Conservation (phyloP, 1,140 invertebrate genomes). For the Pogonomyrmex californicus region DNA sequence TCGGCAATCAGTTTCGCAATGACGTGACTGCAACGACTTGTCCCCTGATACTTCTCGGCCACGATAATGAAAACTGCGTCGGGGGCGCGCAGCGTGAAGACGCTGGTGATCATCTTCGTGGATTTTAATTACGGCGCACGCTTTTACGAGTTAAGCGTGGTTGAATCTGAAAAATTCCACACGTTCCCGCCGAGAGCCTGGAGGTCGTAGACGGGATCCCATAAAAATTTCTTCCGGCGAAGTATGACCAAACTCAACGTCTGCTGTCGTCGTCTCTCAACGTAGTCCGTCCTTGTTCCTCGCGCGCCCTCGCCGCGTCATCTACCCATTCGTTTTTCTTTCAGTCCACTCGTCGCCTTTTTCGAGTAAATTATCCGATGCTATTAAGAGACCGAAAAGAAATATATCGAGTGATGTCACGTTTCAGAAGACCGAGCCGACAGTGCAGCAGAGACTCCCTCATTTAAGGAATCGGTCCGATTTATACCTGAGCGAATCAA, state of each 20-base stretch:
- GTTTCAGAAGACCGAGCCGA: slow-evolving; percentile 64
- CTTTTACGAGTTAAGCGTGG: slow-evolving; percentile 72
- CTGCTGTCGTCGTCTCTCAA: slow-evolving; percentile 23
- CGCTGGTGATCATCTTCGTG: slow-evolving; percentile 64
- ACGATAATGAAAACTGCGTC: slow-evolving; percentile 63
- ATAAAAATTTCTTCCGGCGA: slow-evolving; percentile 85
- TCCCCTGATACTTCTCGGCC: slow-evolving; percentile 34
- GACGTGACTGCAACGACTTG: slow-evolving; percentile 23
- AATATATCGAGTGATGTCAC: slow-evolving; percentile 68
- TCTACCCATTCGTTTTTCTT: slow-evolving; percentile 59
- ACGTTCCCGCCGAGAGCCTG: slow-evolving; percentile 76
- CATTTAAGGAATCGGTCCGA: slow-evolving; percentile 73
- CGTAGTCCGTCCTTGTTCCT: neutral
- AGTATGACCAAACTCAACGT: slow-evolving; percentile 74
- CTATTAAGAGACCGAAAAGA: slow-evolving; percentile 67
- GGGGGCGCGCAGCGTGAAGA: slow-evolving; percentile 59
- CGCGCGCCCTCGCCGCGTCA: slow-evolving; percentile 18
- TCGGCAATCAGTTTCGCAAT: slow-evolving; percentile 33
- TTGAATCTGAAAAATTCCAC: slow-evolving; percentile 79
- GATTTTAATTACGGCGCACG: slow-evolving; percentile 80
- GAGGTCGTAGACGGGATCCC: slow-evolving; percentile 74
- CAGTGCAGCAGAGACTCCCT: slow-evolving; percentile 58
- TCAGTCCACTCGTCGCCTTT: slow-evolving; percentile 72
- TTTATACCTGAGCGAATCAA: slow-evolving; percentile 73
- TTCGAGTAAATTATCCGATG: slow-evolving; percentile 73